Evolutionary conservation across 2,113 vertebrate species (phyloP), one percentile per base, ranked within the genome.

Genomic region (Sylvia atricapilla): DNA sequence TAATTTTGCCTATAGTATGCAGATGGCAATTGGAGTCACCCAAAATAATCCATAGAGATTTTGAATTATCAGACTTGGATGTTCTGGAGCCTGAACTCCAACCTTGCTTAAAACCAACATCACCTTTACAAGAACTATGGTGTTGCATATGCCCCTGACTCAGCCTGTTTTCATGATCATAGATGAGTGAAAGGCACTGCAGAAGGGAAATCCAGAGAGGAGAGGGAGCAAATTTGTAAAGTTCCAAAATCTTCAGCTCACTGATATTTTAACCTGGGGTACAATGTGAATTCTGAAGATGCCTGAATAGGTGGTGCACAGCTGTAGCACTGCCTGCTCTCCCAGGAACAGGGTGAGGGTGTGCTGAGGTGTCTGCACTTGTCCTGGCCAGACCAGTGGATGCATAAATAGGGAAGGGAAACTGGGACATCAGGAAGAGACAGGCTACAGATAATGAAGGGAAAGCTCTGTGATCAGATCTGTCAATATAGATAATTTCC

Each of bases 81-180:
- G 27, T 85, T 18, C 16, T 31, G 16, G 25, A 17, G 8, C 25
- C 46, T 44, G 47, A 77, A 69, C 16, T 56, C 55, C 46, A 77
- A 43, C 50, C 15, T 77, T 69, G 17, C 28, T 17, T n/a, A 30
- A 46, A 23, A 64, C 27, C 15, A 72, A 7, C 13, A 41, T 27
- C 2, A 1, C 14, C 43, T 84, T 66, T 43, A 35, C 22, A 28
- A 10, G 20, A 55, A 6, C 31, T 22, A 1, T 1, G 0, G 0
- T 30, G 33, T 55, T 9, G 31, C 33, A 6, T 5, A 3, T 3
- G 8, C 10, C 37, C 24, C 21, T 67, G 62, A 4, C 24, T 68
- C 50, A 60, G 46, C 37, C 37, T 46, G 23, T 80, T 41, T 80
- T 41, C 19, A 31, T 33, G 41, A n/a, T 17, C 28, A 21, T 0